Percentiles rank a stretch among this genome's conserved stretches.
phyloP scores from a whole-genome alignment of 2,888 invertebrate species.

The Drosophila ezoana region DNA sequence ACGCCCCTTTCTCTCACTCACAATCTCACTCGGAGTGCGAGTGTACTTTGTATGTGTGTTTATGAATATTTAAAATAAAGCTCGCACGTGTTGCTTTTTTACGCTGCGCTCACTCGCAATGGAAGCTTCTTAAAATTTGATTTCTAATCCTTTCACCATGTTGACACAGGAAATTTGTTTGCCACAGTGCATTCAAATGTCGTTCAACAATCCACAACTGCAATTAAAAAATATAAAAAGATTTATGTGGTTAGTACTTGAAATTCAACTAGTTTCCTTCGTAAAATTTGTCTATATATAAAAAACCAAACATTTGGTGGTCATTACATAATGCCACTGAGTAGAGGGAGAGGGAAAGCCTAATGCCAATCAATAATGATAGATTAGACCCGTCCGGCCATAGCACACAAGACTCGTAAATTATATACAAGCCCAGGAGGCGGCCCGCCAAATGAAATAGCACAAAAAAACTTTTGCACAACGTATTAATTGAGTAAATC shows the following conservation, averaged over 20 bases:
- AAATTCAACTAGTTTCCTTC: slow-evolving; percentile 24
- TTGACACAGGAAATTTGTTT: slow-evolving; percentile 9
- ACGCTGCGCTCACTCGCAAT: slow-evolving; percentile 6
- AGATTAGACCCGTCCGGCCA: slow-evolving; percentile 62
- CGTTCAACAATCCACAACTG: slow-evolving; percentile 32
- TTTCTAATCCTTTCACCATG: slow-evolving; percentile 60
- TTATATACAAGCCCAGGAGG: slow-evolving; percentile 44
- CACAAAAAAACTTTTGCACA: slow-evolving; percentile 53
- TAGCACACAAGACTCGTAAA: slow-evolving; percentile 53
- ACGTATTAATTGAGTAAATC: slow-evolving; percentile 66
- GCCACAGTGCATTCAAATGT: slow-evolving; percentile 19
- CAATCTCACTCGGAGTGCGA: neutral
- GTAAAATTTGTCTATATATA: slow-evolving; percentile 57
- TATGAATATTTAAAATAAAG: slow-evolving; percentile 73
- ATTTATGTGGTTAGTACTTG: slow-evolving; percentile 45
- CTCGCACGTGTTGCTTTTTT: slow-evolving; percentile 75
- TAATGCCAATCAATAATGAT: slow-evolving; percentile 77
- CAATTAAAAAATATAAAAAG: slow-evolving; percentile 56
- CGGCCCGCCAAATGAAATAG: slow-evolving; percentile 57
- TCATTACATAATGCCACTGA: slow-evolving; percentile 56
- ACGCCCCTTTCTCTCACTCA: slow-evolving; percentile 12
- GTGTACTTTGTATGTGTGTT: slow-evolving; percentile 31
- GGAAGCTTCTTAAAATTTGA: slow-evolving; percentile 50
- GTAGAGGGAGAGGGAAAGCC: slow-evolving; percentile 24
- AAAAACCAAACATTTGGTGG: slow-evolving; percentile 59